phyloP scores from a whole-genome alignment of 2,797 vertebrate species.

The Epinephelus coioides region DNA sequence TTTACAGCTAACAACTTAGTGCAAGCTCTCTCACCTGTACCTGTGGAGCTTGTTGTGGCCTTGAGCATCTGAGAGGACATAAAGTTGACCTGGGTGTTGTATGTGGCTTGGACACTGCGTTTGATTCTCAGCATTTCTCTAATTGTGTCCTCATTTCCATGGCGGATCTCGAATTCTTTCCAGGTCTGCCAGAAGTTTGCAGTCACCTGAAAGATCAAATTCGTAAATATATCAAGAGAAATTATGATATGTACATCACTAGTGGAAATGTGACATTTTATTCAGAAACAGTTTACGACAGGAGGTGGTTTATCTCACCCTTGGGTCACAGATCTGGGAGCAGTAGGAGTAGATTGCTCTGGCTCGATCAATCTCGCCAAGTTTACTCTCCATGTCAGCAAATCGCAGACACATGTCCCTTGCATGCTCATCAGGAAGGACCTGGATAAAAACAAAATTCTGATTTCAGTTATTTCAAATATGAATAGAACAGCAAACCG shows the following conservation, averaged over 20 bases:
- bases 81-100: conserved; percentile 98
- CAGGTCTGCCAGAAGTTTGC: conserved; percentile 94
- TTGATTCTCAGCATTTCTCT: conserved; percentile 96
- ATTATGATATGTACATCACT: neutral
- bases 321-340: conserved; percentile 96
- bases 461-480: neutral
- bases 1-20: neutral
- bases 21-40: conserved; percentile 83
- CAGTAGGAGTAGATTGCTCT: conserved; percentile 96
- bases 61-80: conserved; percentile 97
- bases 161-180: conserved; percentile 97
- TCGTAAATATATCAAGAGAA: neutral
- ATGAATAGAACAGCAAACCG: neutral
- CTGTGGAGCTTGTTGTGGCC: conserved; percentile 90
- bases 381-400: conserved; percentile 95
- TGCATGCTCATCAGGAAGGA: conserved; percentile 92
- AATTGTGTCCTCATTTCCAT: conserved; percentile 97
- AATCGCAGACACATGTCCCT: conserved; percentile 96
- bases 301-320: conserved; percentile 81
- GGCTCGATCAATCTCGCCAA: conserved; percentile 94
- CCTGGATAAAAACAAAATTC: conserved; percentile 75
- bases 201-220: conserved; percentile 86
- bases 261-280: neutral
- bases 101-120: conserved; percentile 96
- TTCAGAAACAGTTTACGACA: neutral